Percentiles rank a stretch among this genome's conserved stretches.
These are phyloP conservation scores for Garrulus glandarius DNA, from an alignment of 2,797 vertebrate species.

Conservation along the genomic window DNA sequence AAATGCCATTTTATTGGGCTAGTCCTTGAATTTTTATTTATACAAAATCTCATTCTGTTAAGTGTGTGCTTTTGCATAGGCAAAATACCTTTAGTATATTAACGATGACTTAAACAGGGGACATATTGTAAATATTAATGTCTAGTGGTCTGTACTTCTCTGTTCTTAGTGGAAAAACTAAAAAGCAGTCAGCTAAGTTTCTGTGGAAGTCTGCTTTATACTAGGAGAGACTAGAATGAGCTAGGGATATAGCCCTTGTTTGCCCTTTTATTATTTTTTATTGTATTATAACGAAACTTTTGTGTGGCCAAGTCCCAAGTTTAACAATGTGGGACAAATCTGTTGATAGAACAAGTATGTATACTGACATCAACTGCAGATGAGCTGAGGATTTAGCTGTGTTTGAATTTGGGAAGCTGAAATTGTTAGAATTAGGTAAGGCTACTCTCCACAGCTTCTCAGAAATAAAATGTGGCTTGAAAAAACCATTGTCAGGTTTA, in stretches of 20 bases:
- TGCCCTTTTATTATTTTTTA: background rate
- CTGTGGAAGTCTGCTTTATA: background rate
- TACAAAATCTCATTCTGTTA: background rate
- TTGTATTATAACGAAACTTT: background rate
- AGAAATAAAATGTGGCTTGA: background rate
- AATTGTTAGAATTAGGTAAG: background rate
- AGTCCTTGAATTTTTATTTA: background rate
- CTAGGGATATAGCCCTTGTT: background rate
- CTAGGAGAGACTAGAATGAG: background rate
- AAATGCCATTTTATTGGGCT: background rate
- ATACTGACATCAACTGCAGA: background rate
- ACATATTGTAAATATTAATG: background rate
- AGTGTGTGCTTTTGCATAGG: background rate
- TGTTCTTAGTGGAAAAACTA: background rate
- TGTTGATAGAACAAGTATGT: background rate
- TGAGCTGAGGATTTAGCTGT: background rate
- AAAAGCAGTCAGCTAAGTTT: background rate
- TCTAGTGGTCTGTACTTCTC: background rate
- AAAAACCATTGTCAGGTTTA: background rate
- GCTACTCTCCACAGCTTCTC: background rate
- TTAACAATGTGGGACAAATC: background rate
- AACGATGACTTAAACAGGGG: background rate
- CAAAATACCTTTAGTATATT: background rate
- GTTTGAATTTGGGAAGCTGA: background rate
- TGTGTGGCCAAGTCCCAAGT: background rate